Evolutionary conservation across 2,797 vertebrate species (phyloP), one percentile per base, ranked within the genome.

Genomic region (Cynodonichthys magdalenae): DNA sequence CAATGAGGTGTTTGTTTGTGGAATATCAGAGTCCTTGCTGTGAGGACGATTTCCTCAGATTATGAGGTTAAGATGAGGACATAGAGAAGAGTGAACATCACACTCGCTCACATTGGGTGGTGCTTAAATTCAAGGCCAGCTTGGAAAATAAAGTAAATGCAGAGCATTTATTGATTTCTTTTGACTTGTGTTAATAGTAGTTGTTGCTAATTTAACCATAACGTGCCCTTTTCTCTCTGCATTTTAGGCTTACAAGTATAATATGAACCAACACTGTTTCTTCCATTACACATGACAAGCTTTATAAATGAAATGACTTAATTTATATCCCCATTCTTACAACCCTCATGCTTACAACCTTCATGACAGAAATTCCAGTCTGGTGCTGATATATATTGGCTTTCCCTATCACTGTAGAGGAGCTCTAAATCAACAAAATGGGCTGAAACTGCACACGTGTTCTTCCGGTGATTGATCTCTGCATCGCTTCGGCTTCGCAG

Each of bases 341-440:
- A 44, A 15, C 49, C 47, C 42, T 51, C 58, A 31, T 64, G 68
- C n/a, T 53, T 19, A 11, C 34, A 47, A 17, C 47, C 48, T n/a
- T 46, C 51, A 5, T 73, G 59, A 73, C 73, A 61, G 29, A 75
- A 67, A 39, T 56, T 63, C 52, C 45, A 28, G 27, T 66, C 49
- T 56, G 6, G 24, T 14, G 34, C 1, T 41, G 55, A 77, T 74
- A 84, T 77, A 63, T 89, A 89, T 85, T 62, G 81, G 53, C 68
- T 50, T 50, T 71, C 77, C 42, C 47, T 34, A 63, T 63, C 65
- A 15, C 28, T 5, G 11, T 63, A 56, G 49, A 62, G 75, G 70
- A 66, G 70, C 64, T 60, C 77, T 87, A 77, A 84, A 88, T 88
- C 84, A 89, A 67, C 66, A 24, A 59, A 87, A 83, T 63, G 56